Evolutionary conservation across 2,113 vertebrate genomes (phyloP), one percentile per base, ranked within the genome.

Genomic region (Budorcas taxicolor): DNA sequence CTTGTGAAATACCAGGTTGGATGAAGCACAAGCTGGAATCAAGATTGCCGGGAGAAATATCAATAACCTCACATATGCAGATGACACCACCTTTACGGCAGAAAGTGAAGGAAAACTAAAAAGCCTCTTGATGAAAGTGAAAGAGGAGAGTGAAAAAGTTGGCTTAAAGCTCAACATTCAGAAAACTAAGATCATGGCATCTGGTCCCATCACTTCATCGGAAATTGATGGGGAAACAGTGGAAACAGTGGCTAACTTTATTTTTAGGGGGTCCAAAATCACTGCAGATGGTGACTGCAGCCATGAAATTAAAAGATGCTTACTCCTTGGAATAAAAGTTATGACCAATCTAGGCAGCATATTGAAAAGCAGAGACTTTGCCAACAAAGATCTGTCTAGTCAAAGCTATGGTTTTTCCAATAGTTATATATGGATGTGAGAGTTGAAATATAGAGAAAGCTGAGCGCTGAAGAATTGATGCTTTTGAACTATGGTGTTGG

Each of bases 401-500:
- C 2, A 67, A 67, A 36, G 33, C 33, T 67, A 17, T 67, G 64
- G 64, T 67, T 67, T 67, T 36, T 67, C 33, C 8, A n/a, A 17
- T 36, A n/a, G 8, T 36, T 19, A 36, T 21, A 19, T 67, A 67
- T 67, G 64, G 64, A 67, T 67, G 17, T 67, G 64, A 67, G 64
- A 67, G 33, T 21, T 67, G 64, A n/a, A 67, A n/a, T 10, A 36
- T 3, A 36, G 33, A 67, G 64, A 67, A 36, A 67, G 64, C 33
- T 36, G 64, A 67, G 17, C 0, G 0, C 64, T 10, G 4, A 67
- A 67, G 33, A 67, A 36, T 11, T 36, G n/a, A 67, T 21, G 33
- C 9, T 67, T 67, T 36, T 71, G n/a, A 36, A 71, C 64, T 71
- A 5, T 36, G n/a, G n/a, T 71, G n/a, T 6, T 71, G 19, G 64